Evolutionary conservation across 2,797 vertebrate genomes (phyloP), one percentile per base, ranked within the genome.

Genomic region (Chelon labrosus): DNA sequence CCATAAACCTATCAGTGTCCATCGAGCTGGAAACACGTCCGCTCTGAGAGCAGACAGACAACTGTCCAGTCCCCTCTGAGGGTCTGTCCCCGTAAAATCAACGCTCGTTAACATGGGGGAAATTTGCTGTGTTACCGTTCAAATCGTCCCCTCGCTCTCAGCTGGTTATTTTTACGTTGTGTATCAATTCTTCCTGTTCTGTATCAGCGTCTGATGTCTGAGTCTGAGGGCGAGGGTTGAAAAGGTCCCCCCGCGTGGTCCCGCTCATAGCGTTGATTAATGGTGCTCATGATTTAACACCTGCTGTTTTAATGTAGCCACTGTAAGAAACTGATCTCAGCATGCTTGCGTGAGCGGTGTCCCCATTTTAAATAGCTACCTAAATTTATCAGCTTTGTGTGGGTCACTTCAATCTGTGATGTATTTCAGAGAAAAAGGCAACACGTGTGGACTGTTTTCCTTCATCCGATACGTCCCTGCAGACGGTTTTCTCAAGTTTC

Each of bases 381-480:
- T 96, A 96, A 95, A 96, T 95, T 94, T 96, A 96, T 93, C 94
- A 88, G 91, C 90, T 95, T 93, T 90, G 90, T 92, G 86, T 89
- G 92, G 89, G 90, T 91, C 91, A 89, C 84, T 92, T 91, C 87
- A 94, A 89, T 84, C 79, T 89, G 77, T 52, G 58, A 7, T 47
- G 6, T 8, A 49, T n/a, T 13, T 10, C 6, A 31, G 16, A n/a
- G 10, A 10, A 54, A 35, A 35, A 17, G 37, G 16, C 13, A 53
- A 2, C 52, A 35, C 16, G 8, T 49, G 44, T 7, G 14, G 7
- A 31, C 20, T 27, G 5, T 31, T 22, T 7, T 44, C 5, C 14
- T 5, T 6, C 42, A 44, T 44, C 14, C 13, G 14, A 17, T 12
- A 44, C 4, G 46, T 47, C 46, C 10, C n/a, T 7, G n/a, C 17